Evolutionary conservation across 1,140 invertebrate species (phyloP).

Genomic region (Aricia agestis): DNA sequence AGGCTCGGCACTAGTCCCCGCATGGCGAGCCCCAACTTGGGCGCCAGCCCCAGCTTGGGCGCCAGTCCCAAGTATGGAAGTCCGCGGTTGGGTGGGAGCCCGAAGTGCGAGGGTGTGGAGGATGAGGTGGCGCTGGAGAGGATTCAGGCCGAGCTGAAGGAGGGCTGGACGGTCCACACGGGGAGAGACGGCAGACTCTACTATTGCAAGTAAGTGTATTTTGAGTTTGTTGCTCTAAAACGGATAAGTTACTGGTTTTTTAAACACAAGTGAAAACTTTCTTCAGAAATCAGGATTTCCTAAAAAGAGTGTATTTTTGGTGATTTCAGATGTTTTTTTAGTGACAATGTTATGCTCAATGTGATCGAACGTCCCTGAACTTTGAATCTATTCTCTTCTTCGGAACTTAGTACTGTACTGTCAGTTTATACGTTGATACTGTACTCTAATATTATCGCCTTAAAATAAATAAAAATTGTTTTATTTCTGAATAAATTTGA

Average conservation of each 20-base stretch:
- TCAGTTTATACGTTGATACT: no score
- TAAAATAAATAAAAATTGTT: no score
- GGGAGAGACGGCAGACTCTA: slow-evolving; percentile 84
- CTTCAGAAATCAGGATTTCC: no score
- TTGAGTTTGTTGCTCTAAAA: neutral
- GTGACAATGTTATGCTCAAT: no score
- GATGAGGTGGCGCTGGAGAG: slow-evolving; percentile 70
- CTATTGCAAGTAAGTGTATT: slow-evolving; percentile 86
- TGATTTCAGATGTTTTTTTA: no score
- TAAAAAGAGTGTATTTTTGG: no score
- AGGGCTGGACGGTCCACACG: slow-evolving; percentile 84
- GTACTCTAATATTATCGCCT: no score
- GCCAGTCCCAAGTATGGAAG: slow-evolving; percentile 59
- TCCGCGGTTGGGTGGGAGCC: slow-evolving; percentile 52
- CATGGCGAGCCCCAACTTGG: slow-evolving; percentile 39
- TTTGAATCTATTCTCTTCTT: no score
- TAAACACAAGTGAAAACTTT: no score
- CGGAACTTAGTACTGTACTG: no score
- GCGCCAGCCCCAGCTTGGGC: slow-evolving; percentile 39
- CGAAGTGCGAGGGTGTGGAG: slow-evolving; percentile 43
- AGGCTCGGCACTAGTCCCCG: slow-evolving; percentile 51
- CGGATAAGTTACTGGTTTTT: neutral
- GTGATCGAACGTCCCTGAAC: no score
- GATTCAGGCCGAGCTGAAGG: slow-evolving; percentile 75
- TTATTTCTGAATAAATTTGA: no score